Base-by-base conservation (phyloP, 1,140 invertebrate species). In the Rhopalosiphum padi region DNA sequence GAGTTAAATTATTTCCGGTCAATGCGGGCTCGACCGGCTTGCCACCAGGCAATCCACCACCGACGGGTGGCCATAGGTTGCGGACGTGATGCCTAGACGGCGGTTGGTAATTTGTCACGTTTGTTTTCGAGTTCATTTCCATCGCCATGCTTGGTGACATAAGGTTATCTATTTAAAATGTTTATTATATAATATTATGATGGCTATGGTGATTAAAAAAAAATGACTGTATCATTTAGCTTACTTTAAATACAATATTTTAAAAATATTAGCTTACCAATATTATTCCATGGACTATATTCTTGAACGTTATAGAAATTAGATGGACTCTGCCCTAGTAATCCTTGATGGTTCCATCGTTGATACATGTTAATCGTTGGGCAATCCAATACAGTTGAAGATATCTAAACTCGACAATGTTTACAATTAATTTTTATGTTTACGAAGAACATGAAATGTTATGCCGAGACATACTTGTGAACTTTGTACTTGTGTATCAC, bases 371-470 rank as follows among this genome's bases (percentile, higher is more conserved):
- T 92, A 37, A 92, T 55, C 3, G 77, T 93, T 60, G 97, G 97
- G 94, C 97, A 97, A 95, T 98, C 97, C 94, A 97, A 95, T 8
- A 97, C 97, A 1, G 97, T 98, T 90, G 97, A 97, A 77, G 97
- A 97, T 90, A 98, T 97, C 95, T 98, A 97, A 43, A 93, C 48
- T 30, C 22, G 8, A 8, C 35, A 18, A 90, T 35, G 23, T 37
- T 11, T 9, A 35, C 6, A 30, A 51, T 53, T 60, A 37, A 4
- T 55, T 46, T 55, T 89, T 37, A 53, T 18, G n/a, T 37, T 51
- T 25, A 18, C 11, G 15, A 15, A 88, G 46, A 48, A 87, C 21
- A 46, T 43, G 15, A 25, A 25, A 35, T 85, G 46, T 43, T 41
- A 86, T 53, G 37, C 83, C 0, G 23, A 86, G 60, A 83, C 23